These are phyloP conservation scores for Nautilus pompilius DNA, from an alignment of 1,140 invertebrate species.

Conservation along the genomic window DNA sequence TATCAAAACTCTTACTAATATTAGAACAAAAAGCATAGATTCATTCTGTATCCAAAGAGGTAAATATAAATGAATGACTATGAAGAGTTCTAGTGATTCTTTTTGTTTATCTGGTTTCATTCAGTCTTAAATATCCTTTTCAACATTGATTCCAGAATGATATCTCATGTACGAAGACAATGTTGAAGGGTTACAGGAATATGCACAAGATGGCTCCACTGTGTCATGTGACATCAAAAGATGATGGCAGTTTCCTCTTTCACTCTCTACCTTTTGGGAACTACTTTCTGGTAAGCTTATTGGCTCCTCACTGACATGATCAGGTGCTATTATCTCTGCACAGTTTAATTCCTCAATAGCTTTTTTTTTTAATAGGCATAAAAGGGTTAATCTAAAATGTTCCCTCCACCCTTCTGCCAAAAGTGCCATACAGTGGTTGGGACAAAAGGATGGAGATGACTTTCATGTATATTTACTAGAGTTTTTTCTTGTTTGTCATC, in stretches of 20 bases:
- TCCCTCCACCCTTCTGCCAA: no score
- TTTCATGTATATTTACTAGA: no score
- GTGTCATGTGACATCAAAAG: slow-evolving; percentile 74
- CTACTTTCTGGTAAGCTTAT: slow-evolving; percentile 64
- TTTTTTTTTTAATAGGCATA: no score
- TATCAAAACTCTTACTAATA: neutral
- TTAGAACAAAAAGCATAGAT: no score
- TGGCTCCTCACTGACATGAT: neutral
- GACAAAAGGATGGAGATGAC: no score
- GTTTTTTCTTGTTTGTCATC: no score
- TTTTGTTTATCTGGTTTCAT: neutral
- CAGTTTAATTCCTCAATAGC: no score
- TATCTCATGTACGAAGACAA: slow-evolving; percentile 62
- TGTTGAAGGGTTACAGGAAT: slow-evolving; percentile 60
- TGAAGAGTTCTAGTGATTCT: neutral
- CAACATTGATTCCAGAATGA: slow-evolving; percentile 56
- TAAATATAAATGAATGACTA: neutral
- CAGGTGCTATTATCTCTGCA: no score
- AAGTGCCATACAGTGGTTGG: no score
- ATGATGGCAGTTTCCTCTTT: slow-evolving; percentile 76
- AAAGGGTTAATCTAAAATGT: no score
- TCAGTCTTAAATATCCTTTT: neutral
- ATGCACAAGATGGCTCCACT: slow-evolving; percentile 56
- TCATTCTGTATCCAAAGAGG: no score
- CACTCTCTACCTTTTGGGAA: slow-evolving; percentile 72